A percentile compares a stretch with the other conserved stretches of the same genome.
These are phyloP conservation scores for Meloidogyne chitwoodi DNA, from an alignment of 1,140 invertebrate genomes.

Conservation along the genomic window DNA sequence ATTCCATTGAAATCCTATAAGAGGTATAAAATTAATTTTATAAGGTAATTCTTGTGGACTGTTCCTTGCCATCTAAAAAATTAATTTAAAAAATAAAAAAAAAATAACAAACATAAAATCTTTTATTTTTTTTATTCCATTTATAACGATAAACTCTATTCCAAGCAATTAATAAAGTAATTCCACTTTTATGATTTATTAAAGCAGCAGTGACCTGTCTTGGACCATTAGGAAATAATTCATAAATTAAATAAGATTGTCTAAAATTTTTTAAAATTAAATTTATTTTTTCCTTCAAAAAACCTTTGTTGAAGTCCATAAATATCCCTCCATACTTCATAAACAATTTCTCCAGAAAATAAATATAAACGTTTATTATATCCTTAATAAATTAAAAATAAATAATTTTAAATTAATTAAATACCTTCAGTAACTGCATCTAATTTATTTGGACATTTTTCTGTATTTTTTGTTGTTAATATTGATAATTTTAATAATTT, in stretches of 20 bases:
- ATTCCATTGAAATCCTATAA: slow-evolving; percentile 38
- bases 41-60: slow-evolving; percentile 28
- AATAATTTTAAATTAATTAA: too few species aligned
- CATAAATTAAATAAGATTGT: slow-evolving; percentile 21
- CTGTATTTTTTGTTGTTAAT: background rate
- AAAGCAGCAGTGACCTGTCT: slow-evolving; percentile 36
- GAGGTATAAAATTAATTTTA: slow-evolving; percentile 32
- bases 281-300: background rate
- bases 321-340: slow-evolving; percentile 33
- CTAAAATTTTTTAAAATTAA: background rate
- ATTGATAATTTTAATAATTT: background rate
- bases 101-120: slow-evolving; percentile 32
- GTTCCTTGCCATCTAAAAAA: slow-evolving; percentile 31
- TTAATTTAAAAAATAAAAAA: background rate
- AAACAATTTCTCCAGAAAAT: slow-evolving; percentile 36
- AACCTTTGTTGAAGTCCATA: slow-evolving; percentile 34
- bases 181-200: slow-evolving; percentile 29
- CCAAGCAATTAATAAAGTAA: slow-evolving; percentile 31
- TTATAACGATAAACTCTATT: slow-evolving; percentile 32
- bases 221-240: slow-evolving; percentile 34
- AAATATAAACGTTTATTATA: slow-evolving; percentile 40
- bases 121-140: slow-evolving; percentile 34
- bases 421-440: slow-evolving; percentile 43
- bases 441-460: slow-evolving; percentile 30
- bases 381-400: slow-evolving; percentile 12